These are phyloP conservation scores for Umimayanthus chanpuru DNA, from an alignment of 92 coral and sea anemone species.

Conservation along the genomic window DNA sequence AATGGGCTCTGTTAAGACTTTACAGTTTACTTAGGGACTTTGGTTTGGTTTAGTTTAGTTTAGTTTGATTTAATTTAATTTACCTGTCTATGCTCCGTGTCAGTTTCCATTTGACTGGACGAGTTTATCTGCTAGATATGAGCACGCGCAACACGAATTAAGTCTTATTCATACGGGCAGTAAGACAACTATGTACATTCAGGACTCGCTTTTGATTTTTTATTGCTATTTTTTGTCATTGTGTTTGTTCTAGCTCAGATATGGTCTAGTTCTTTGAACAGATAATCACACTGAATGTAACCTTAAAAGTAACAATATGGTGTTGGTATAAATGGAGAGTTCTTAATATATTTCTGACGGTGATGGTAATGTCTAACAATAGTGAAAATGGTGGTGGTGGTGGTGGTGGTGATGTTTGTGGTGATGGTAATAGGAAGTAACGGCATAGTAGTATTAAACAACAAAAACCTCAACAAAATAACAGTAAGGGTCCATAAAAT, in stretches of 20 bases:
- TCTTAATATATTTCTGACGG: background rate
- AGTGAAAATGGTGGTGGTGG: background rate
- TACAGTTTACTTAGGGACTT: too few species aligned
- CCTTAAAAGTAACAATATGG: background rate
- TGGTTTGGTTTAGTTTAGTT: too few species aligned
- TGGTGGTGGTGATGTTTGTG: background rate
- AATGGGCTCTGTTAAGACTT: too few species aligned
- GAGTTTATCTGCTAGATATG: constrained; percentile 16
- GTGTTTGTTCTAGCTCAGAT: background rate
- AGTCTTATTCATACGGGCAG: background rate
- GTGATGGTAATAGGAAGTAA: background rate
- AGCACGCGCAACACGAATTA: background rate
- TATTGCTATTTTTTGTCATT: too few species aligned
- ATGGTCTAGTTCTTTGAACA: background rate
- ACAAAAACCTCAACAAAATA: too few species aligned
- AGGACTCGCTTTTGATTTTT: background rate
- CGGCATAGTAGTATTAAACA: too few species aligned
- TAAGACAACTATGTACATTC: background rate
- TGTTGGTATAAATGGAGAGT: background rate
- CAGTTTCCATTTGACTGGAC: background rate
- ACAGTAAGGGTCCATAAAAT: background rate
- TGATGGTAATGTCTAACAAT: background rate
- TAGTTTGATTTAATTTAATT: too few species aligned
- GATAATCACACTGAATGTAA: background rate
- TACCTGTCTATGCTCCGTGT: background rate